Conservation (phyloP, 2,888 invertebrate genomes). For the Drosophila affinis region DNA sequence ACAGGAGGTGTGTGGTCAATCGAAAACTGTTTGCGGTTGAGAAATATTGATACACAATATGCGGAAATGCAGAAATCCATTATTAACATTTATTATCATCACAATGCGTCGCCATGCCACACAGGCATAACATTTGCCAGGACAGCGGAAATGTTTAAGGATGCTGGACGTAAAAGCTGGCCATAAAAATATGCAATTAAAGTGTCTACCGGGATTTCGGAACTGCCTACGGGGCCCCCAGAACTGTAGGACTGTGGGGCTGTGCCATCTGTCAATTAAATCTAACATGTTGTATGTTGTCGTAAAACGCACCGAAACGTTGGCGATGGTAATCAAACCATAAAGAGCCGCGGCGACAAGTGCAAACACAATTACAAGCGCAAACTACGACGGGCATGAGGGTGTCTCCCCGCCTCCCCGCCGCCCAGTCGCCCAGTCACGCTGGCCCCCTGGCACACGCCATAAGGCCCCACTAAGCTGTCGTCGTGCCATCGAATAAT, state of each 20-base stretch:
- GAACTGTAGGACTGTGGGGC: slow-evolving; percentile 17
- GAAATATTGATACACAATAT: slow-evolving; percentile 27
- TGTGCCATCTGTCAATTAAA: slow-evolving; percentile 64
- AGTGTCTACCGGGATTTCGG: slow-evolving; percentile 7
- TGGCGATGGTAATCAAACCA: slow-evolving; percentile 32
- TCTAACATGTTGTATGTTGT: slow-evolving; percentile 62
- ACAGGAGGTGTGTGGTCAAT: slow-evolving; percentile 33
- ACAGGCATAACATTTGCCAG: slow-evolving; percentile 9
- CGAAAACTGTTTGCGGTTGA: slow-evolving; percentile 50
- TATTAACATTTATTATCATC: slow-evolving; percentile 20
- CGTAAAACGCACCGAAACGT: slow-evolving; percentile 49
- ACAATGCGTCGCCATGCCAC: neutral
- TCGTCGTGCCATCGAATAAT: slow-evolving; percentile 52
- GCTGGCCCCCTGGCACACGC: slow-evolving; percentile 23
- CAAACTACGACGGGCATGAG: slow-evolving; percentile 14
- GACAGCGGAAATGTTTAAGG: neutral
- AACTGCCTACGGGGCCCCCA: slow-evolving; percentile 3
- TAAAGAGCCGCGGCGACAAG: slow-evolving; percentile 48
- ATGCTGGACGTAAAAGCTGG: neutral
- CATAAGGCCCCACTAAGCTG: slow-evolving; percentile 33
- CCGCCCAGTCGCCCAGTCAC: neutral
- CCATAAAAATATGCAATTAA: neutral
- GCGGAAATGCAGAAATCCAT: slow-evolving; percentile 39
- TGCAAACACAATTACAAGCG: slow-evolving; percentile 58
- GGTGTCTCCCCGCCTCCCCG: neutral